Evolutionary conservation across 2,113 vertebrate genomes (phyloP).

Genomic region (Odontesthes bonariensis): DNA sequence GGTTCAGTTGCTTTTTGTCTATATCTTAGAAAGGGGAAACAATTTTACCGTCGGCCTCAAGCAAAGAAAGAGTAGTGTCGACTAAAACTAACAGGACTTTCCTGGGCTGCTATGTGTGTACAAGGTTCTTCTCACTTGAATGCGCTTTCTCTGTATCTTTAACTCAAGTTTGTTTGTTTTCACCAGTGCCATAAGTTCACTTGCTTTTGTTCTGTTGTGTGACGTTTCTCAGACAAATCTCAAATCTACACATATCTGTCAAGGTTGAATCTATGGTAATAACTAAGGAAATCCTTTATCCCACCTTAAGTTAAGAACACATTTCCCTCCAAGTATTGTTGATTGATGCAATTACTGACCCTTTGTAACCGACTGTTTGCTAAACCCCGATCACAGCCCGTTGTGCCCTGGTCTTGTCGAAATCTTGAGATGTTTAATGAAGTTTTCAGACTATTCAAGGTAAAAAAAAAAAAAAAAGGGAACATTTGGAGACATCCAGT

Average conservation of each 20-base stretch:
- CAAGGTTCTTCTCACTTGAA: slow-evolving; percentile 61
- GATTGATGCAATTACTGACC: neutral
- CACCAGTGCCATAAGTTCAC: slow-evolving; percentile 46
- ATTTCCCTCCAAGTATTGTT: neutral
- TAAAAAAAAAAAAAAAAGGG: too few species aligned
- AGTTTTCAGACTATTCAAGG: too few species aligned
- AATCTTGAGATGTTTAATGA: too few species aligned
- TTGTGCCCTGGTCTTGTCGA: neutral
- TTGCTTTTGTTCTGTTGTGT: slow-evolving; percentile 9
- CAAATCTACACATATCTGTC: slow-evolving; percentile 36
- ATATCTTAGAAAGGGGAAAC: slow-evolving; percentile 9
- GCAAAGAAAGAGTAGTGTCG: slow-evolving; percentile 30
- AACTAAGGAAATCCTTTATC: slow-evolving; percentile 12
- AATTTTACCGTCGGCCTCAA: slow-evolving; percentile 26
- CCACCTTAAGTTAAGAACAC: neutral
- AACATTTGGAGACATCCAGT: too few species aligned
- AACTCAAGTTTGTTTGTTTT: slow-evolving; percentile 29
- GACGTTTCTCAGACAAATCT: slow-evolving; percentile 20
- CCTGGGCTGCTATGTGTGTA: slow-evolving; percentile 48
- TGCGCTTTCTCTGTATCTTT: slow-evolving; percentile 25
- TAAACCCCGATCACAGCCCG: slow-evolving; percentile 13
- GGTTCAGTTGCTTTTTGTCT: slow-evolving; percentile 17
- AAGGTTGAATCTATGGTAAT: slow-evolving; percentile 16
- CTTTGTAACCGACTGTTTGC: slow-evolving; percentile 1
- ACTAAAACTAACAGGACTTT: slow-evolving; percentile 34